Percentiles rank a stretch among this genome's conserved stretches.
phyloP scores from a whole-genome alignment of 1,140 invertebrate species.

The Linepithema humile region DNA sequence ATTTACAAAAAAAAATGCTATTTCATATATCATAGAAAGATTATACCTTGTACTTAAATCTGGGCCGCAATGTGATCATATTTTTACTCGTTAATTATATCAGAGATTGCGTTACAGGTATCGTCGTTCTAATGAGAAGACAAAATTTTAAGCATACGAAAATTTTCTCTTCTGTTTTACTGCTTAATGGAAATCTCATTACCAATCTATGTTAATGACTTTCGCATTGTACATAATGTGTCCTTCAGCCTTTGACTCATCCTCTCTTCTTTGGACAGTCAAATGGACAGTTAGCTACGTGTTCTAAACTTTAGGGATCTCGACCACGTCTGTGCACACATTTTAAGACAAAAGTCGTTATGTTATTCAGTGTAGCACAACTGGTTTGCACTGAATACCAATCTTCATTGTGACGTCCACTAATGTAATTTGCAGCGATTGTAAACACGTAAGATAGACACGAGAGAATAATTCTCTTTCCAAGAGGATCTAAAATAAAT shows the following conservation, averaged over 20 bases:
- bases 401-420: slow-evolving; percentile 75
- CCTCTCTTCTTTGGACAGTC: slow-evolving; percentile 26
- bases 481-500: not conserved
- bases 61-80: slow-evolving; percentile 7
- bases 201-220: slow-evolving; percentile 23
- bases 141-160: not conserved
- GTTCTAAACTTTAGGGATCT: slow-evolving; percentile 57
- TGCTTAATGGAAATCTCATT: slow-evolving; percentile 12
- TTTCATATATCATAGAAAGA: not conserved
- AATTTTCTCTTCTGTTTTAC: slow-evolving; percentile 18
- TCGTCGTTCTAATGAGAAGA: not conserved
- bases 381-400: slow-evolving; percentile 69
- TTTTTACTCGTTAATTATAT: slow-evolving; percentile 21
- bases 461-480: not conserved
- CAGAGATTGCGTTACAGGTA: not conserved
- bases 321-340: slow-evolving; percentile 53
- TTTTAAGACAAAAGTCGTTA: slow-evolving; percentile 54
- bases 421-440: slow-evolving; percentile 71
- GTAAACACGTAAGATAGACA: slow-evolving; percentile 67
- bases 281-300: slow-evolving; percentile 32
- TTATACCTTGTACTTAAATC: slow-evolving; percentile 42
- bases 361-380: slow-evolving; percentile 62
- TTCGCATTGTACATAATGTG: slow-evolving; percentile 48
- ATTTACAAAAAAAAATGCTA: not conserved
- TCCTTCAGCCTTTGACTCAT: slow-evolving; percentile 37